Conservation (phyloP, 2,888 invertebrate genomes). For the Liposcelis brunnea region DNA sequence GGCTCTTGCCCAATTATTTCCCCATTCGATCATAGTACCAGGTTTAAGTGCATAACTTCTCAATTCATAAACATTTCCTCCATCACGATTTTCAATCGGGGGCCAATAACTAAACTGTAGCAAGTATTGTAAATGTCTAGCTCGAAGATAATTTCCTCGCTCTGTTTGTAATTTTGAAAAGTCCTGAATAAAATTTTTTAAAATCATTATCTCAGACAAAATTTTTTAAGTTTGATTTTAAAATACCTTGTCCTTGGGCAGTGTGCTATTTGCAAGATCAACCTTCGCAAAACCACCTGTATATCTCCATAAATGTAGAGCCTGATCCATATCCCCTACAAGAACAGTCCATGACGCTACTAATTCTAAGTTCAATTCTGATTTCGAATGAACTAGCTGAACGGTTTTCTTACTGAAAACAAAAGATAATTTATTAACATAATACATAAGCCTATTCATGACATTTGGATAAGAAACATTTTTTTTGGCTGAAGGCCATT, state of each 20-base stretch:
- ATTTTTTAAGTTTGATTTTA: constrained; percentile 2
- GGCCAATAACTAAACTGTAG: constrained; percentile 98
- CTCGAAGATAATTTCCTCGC: constrained; percentile 59
- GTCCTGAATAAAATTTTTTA: constrained; percentile 33
- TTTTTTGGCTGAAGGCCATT: no score
- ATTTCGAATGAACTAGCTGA: constrained; percentile 55
- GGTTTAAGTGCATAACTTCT: constrained; percentile 84
- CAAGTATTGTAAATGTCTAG: constrained; percentile 81
- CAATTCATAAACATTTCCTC: constrained; percentile 84
- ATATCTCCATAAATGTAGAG: constrained; percentile 89
- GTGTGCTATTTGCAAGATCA: constrained; percentile 54
- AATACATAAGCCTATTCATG: no score
- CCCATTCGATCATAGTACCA: constrained; percentile 99
- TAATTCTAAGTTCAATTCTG: constrained; percentile 62
- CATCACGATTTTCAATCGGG: constrained; percentile 48
- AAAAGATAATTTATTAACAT: constrained; percentile 15
- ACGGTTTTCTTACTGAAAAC: constrained; percentile 52
- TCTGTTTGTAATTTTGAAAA: constrained; percentile 55
- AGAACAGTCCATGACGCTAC: constrained; percentile 93
- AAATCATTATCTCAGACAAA: not conserved
- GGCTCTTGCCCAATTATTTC: constrained; percentile 96
- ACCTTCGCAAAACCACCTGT: constrained; percentile 81
- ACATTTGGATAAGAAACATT: not conserved
- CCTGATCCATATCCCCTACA: constrained; percentile 95
- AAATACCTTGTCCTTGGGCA: constrained; percentile 47